Percentiles rank a stretch among this genome's conserved stretches.
Evolutionary conservation across 2,113 vertebrate genomes (phyloP).

Genomic region (Leucosticte australis): DNA sequence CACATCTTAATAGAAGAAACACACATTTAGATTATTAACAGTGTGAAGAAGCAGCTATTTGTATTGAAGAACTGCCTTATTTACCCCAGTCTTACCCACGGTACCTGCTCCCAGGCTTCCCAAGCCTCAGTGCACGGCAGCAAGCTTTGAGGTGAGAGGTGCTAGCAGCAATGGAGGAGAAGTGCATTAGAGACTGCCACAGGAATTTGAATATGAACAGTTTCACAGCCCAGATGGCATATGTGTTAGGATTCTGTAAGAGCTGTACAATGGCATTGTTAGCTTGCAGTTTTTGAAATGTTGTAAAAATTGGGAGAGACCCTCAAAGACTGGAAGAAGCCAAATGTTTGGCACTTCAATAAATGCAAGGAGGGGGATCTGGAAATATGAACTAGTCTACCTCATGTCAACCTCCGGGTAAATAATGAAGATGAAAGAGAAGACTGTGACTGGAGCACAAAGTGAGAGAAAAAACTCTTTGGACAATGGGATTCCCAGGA

Average conservation of each 20-base stretch:
- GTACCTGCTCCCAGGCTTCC: neutral
- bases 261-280: rapidly evolving
- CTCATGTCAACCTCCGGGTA: neutral
- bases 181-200: neutral
- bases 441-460: neutral
- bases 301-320: rapidly evolving
- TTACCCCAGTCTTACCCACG: neutral
- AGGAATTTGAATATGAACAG: neutral
- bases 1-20: neutral
- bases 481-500: neutral
- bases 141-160: neutral
- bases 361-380: neutral
- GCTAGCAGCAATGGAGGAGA: neutral
- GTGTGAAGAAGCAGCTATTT: neutral
- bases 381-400: neutral
- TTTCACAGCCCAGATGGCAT: neutral
- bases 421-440: neutral
- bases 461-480: neutral
- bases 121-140: neutral
- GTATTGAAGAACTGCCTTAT: neutral
- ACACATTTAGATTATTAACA: rapidly evolving
- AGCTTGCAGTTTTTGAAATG: neutral
- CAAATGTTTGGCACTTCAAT: neutral
- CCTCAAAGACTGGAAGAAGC: neutral
- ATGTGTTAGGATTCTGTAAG: neutral